Percentiles rank a stretch among this genome's conserved stretches.
Conservation (phyloP, 2,797 vertebrate species). For the Pteropus rufus region DNA sequence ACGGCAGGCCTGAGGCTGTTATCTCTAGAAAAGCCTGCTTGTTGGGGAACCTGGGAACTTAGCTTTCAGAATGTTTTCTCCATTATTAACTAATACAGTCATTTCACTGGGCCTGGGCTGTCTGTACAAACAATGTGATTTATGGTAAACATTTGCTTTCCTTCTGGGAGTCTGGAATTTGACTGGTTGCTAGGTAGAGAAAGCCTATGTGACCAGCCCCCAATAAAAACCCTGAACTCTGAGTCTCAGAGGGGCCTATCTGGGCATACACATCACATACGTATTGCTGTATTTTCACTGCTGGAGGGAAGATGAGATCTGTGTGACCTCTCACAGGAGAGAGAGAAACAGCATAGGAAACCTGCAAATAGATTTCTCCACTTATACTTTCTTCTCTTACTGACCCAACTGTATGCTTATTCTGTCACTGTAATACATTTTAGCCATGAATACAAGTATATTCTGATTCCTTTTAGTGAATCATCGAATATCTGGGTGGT, state of each 20-base stretch:
- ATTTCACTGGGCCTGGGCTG: neutral
- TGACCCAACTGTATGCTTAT: neutral
- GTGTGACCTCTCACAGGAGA: neutral
- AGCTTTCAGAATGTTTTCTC: neutral
- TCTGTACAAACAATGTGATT: neutral
- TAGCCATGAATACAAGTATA: neutral
- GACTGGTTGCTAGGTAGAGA: slow-evolving; percentile 12
- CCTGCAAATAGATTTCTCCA: neutral
- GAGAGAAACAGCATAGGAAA: neutral
- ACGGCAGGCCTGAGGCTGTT: neutral
- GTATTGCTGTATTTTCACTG: neutral
- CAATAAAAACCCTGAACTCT: neutral
- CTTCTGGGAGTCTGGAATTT: neutral
- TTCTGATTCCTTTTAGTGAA: neutral
- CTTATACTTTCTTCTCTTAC: neutral
- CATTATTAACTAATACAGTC: neutral
- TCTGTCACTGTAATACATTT: neutral
- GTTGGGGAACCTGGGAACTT: neutral
- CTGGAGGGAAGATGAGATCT: neutral
- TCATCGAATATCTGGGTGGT: neutral
- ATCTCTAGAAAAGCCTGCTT: neutral
- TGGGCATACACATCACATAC: neutral
- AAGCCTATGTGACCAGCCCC: neutral
- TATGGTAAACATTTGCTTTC: neutral
- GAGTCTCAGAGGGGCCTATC: neutral